Percentiles rank a stretch among this genome's conserved stretches.
phyloP scores from a whole-genome alignment of 2,888 invertebrate genomes.

The Brachycybe producta region DNA sequence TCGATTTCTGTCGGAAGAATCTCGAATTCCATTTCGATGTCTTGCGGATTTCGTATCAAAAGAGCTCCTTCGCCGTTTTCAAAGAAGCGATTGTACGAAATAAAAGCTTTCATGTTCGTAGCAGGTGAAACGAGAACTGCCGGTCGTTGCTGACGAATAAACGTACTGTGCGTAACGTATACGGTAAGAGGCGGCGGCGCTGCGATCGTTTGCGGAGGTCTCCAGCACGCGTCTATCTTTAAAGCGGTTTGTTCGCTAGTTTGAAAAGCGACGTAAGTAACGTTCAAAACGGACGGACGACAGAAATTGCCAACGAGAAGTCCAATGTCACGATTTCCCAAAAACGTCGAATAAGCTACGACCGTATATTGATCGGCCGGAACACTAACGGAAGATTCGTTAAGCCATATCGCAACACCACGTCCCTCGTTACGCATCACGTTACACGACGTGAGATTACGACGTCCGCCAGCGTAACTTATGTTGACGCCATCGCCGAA shows the following conservation, averaged over 20 bases:
- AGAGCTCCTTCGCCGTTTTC: constrained; percentile 70
- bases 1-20: constrained; percentile 53
- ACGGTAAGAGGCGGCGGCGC: constrained; percentile 43
- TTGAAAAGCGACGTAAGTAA: constrained; percentile 83
- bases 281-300: constrained; percentile 57
- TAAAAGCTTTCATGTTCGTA: constrained; percentile 57
- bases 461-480: constrained; percentile 83
- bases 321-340: constrained; percentile 74
- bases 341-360: constrained; percentile 72
- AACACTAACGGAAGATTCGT: constrained; percentile 70
- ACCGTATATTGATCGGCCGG: constrained; percentile 72
- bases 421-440: constrained; percentile 77
- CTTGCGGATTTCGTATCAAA: constrained; percentile 60
- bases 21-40: constrained; percentile 67
- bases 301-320: constrained; percentile 89
- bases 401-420: constrained; percentile 79
- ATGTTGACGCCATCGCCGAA: constrained; percentile 90
- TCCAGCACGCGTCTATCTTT: constrained; percentile 74
- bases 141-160: constrained; percentile 55
- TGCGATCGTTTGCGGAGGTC: constrained; percentile 33
- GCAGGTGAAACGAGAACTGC: constrained; percentile 68
- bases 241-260: constrained; percentile 63
- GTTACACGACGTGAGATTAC: constrained; percentile 75
- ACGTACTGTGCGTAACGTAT: constrained; percentile 74
- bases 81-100: constrained; percentile 80